These are phyloP conservation scores for Micromussa lordhowensis DNA, from an alignment of 92 coral and sea anemone species.

Conservation along the genomic window DNA sequence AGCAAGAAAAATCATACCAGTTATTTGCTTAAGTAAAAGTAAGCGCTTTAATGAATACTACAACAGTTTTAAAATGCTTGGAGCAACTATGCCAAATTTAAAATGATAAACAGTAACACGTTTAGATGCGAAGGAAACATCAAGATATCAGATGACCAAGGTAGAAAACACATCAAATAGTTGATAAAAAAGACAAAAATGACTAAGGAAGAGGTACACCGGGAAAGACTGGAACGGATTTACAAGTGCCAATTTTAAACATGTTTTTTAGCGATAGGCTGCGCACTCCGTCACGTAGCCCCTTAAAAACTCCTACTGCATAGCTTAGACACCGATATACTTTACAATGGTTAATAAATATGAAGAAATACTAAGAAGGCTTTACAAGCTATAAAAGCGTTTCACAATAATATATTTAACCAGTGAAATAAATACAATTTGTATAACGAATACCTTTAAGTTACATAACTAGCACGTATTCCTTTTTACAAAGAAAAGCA, in stretches of 20 bases:
- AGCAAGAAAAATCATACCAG: no score
- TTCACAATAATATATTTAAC: background rate
- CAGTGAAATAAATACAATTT: background rate
- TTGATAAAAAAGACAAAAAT: no score
- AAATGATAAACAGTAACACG: no score
- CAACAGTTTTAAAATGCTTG: no score
- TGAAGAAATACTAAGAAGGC: background rate
- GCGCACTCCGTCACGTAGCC: background rate
- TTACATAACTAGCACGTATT: background rate
- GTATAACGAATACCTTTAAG: background rate
- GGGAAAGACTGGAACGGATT: no score
- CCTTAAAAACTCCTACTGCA: background rate
- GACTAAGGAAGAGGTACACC: background rate
- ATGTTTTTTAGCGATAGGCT: no score
- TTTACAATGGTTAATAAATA: background rate
- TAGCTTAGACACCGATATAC: background rate
- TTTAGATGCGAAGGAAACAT: background rate
- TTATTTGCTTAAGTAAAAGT: no score
- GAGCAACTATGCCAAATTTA: no score
- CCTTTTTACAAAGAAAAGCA: background rate
- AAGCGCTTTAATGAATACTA: no score
- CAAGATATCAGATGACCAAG: background rate
- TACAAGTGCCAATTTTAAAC: background rate
- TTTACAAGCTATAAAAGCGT: background rate
- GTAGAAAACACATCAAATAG: background rate